Evolutionary conservation across 1,140 invertebrate genomes (phyloP), one percentile per base, ranked within the genome.

Genomic region (Drosophila seguyi): DNA sequence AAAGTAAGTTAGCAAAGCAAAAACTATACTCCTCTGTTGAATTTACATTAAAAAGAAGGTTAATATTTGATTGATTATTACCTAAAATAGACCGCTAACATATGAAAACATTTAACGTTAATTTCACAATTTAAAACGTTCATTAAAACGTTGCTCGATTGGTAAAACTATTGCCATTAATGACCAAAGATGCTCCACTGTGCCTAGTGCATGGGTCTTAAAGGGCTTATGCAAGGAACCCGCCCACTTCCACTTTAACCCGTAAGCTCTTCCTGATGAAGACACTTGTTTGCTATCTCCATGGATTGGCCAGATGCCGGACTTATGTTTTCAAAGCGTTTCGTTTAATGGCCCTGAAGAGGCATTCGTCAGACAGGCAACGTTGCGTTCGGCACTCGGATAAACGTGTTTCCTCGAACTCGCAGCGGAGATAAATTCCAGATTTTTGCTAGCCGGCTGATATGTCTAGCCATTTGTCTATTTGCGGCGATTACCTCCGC

Each of bases 271-370:
- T 59, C 66, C 66, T 72, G 52, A 36, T 14, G 27, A 47, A 45
- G 68, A 29, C 68, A 71, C 52, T 71, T 71, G 68, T 56, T 72
- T 16, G 66, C 22, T 39, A 8, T n/a, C 25, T 31, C 48, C 6
- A 18, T n/a, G 16, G 13, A 13, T 8, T 34, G 50, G 25, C 8
- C 65, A 71, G 14, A 18, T 31, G 63, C 11, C 42, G 44, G 50
- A 44, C 29, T 53, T 58, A 27, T 71, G 72, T 57, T 75, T 42
- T 25, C 52, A 75, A 65, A 52, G 53, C 36, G 59, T 75, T 65
- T 65, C 79, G 55, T 78, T 85, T 52, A 76, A 80, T 63, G 68
- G 68, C 68, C 66, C 52, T 72, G 68, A 50, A 50, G 68, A 38
- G 52, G 27, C 41, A 47, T 72, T 38, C 50, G 42, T n/a, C 59